Conservation (phyloP, 2,888 invertebrate species). For the Tenthredo distinguenda region DNA sequence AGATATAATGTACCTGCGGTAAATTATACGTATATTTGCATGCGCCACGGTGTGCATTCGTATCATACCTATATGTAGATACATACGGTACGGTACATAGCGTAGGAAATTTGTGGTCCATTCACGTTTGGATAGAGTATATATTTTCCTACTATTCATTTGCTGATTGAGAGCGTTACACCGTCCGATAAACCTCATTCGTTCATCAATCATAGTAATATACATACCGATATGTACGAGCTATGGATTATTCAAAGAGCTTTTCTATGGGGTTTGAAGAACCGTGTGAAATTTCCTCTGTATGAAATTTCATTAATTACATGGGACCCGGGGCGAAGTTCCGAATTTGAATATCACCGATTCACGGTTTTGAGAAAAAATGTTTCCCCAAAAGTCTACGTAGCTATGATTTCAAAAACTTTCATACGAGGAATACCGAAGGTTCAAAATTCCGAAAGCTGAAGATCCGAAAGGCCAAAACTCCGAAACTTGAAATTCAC, state of each 20-base stretch:
- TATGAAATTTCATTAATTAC: background rate
- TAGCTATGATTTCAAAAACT: too few species aligned
- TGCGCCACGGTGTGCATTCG: slow-evolving; percentile 1
- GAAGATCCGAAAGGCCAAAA: too few species aligned
- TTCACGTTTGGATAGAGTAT: background rate
- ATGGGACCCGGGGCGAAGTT: background rate
- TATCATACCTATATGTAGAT: background rate
- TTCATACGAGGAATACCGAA: too few species aligned
- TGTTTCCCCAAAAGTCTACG: too few species aligned
- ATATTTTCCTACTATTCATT: background rate
- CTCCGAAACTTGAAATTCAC: too few species aligned
- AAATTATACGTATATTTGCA: slow-evolving; percentile 13
- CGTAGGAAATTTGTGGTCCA: slow-evolving; percentile 16
- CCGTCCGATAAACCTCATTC: background rate
- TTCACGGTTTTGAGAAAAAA: too few species aligned
- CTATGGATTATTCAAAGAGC: background rate
- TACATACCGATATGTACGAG: background rate
- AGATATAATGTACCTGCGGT: background rate
- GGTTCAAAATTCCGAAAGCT: too few species aligned
- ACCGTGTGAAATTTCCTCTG: background rate
- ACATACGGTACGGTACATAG: background rate
- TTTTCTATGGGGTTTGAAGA: background rate
- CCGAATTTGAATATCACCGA: too few species aligned
- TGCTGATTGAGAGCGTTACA: background rate
- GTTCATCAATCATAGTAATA: background rate